Evolutionary conservation across 64 coral and sea anemone genomes (phyloP), one percentile per base, ranked within the genome.

Genomic region (Dendrophyllia cribrosa): DNA sequence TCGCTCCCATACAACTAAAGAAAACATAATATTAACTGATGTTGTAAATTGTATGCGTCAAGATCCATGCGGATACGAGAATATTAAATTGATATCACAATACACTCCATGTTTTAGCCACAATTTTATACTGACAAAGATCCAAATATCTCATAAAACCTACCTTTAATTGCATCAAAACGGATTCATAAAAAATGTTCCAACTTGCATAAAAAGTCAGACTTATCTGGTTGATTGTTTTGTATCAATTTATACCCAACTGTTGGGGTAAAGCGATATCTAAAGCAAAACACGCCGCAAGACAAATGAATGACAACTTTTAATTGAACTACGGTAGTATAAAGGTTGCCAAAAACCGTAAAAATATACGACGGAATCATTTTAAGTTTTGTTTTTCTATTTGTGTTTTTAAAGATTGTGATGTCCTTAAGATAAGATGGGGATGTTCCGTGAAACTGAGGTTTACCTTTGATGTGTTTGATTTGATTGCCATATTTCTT

Each of bases 251-350:
- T 49, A 75, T 49, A 49, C 47, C 6, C 6, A 6, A n/a, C 14
- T 50, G 34, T 75, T 56, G 12, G 12, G 46, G 72, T 64, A 82
- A 82, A 82, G 17, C 34, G 58, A 82, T 62, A 60, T 60, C 13
- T 44, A 7, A 60, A 23, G 5, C 16, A 6, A n/a, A 50, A 49
- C 14, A 75, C 72, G 17, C 56, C 77, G 51, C 76, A 25, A 25
- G 76, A 58, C 75, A 56, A 58, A 14, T 53, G 76, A 61, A 19
- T 82, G 78, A 82, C 78, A 82, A 12, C 12, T 56, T 56, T 56
- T 56, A 56, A 12, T 56, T 56, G 17, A 45, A 72, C 64, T n/a
- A 10, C 7, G 43, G 17, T 46, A 64, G 13, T 20, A 19, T 17
- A 5, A 82, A 46, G 59, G 4, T 16, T 17, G 7, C 7, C 17